Evolutionary conservation across 2,113 vertebrate species (phyloP), one percentile per base, ranked within the genome.

Genomic region (Poecile atricapillus): DNA sequence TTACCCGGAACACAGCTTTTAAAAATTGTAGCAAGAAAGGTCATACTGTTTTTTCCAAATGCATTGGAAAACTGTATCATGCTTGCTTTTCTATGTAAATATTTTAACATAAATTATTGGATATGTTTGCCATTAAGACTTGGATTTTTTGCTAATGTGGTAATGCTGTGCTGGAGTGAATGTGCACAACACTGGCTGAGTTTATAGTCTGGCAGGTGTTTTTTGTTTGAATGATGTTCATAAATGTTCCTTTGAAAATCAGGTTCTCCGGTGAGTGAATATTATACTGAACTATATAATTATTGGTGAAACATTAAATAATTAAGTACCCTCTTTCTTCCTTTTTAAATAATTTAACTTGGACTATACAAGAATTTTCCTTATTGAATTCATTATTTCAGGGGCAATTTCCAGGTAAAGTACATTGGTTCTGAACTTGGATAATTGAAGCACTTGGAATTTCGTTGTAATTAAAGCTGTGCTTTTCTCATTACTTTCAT

Each of bases 331-430:
- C 82, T 96, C 83, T 89, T 97, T 97, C 94, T 88, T 95, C 81
- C 89, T 91, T 92, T 94, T 96, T 89, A 92, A 97, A 97, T 97
- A 95, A 97, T 97, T 97, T 96, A 97, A 93, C 95, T 95, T 91
- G 81, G 77, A 80, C 89, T 78, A 65, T 86, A 69, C 96, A 92
- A 96, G 96, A 96, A 95, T 97, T 96, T 94, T 97, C 90, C 94
- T 93, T 96, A 97, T 91, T 97, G 93, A 97, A 97, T 97, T 97
- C 93, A 84, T 89, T 95, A 83, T 95, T 98, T 97, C 96, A 96
- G 92, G 94, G 90, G 91, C 76, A 71, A 84, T 97, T 97, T 95
- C 90, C 86, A 93, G 97, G 89, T 95, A 59, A 50, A 93, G 79
- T 76, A 68, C 55, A 58, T 92, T 76, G 59, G 78, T 88, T 95